Evolutionary conservation across 2,113 vertebrate species (phyloP).

Genomic region (Aspidoscelis tigris): DNA sequence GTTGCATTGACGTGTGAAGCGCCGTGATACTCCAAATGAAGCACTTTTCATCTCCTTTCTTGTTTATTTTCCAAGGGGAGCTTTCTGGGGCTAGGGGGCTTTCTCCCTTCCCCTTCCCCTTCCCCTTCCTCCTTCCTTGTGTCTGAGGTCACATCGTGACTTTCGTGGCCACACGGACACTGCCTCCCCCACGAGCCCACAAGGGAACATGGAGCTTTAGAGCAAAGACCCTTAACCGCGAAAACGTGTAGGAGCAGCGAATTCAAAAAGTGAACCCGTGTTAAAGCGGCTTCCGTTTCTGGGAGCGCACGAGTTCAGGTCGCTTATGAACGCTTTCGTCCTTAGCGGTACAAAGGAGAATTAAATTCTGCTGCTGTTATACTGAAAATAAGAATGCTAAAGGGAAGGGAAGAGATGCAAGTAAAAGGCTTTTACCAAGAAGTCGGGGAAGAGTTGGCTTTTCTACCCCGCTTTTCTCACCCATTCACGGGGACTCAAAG

Average conservation of each 20-base stretch:
- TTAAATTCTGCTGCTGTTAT: too few species aligned
- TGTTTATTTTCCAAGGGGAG: conserved; percentile 26
- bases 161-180: not conserved
- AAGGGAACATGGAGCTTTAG: not conserved
- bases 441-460: too few species aligned
- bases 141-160: conserved; percentile 21
- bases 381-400: too few species aligned
- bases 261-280: not conserved
- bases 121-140: not conserved
- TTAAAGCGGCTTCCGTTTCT: not conserved
- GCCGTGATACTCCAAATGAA: not conserved
- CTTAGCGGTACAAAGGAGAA: too few species aligned
- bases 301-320: not conserved
- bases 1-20: not conserved
- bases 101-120: not conserved
- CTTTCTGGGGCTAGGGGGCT: not conserved
- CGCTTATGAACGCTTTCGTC: too few species aligned
- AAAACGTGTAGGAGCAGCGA: too few species aligned
- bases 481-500: too few species aligned
- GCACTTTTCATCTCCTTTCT: not conserved
- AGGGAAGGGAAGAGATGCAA: too few species aligned
- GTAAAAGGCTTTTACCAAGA: too few species aligned
- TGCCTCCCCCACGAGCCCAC: not conserved
- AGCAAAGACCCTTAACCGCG: too few species aligned
- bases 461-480: too few species aligned